Evolutionary conservation across 1,140 invertebrate genomes (phyloP), one percentile per base, ranked within the genome.

Genomic region (Rhopalosiphum maidis): DNA sequence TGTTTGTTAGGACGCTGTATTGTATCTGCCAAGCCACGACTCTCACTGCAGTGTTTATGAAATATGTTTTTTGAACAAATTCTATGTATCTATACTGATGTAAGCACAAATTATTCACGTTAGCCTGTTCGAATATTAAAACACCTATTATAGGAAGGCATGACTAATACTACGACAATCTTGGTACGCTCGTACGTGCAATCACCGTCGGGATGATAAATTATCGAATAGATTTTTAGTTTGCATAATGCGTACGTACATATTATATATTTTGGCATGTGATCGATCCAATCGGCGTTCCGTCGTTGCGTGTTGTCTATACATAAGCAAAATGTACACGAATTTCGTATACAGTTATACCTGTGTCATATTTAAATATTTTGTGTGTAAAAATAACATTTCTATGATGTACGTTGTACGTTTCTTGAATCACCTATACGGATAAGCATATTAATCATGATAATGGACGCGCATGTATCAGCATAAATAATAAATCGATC

Each of bases 311-410:
- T 77, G n/a, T 77, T 77, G 30, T 77, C 60, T 77, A 21, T n/a
- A 7, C 60, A 6, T 35, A 77, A 18, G 18, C 30, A 6, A n/a
- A 77, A 77, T 18, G 15, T n/a, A 5, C 18, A 68, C 60, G 30
- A 18, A n/a, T 68, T 68, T 68, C 30, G 15, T 48, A 18, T 51
- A 18, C 48, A 51, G 3, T 77, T 68, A 68, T n/a, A n/a, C 15
- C 15, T n/a, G n/a, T 77, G 18, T 18, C 3, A 51, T 77, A 77
- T 77, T 77, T n/a, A 77, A 77, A 77, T 77, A 77, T n/a, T 77
- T 77, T 77, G n/a, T 77, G n/a, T 77, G 60, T 77, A 77, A 77
- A 77, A 77, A 77, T n/a, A 77, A 77, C 4, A 77, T 77, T 77
- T 77, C n/a, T 77, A 18, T 21, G 30, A 30, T n/a, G 60, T 77